Evolutionary conservation across 1,140 invertebrate genomes (phyloP).

Genomic region (Grapholita molesta): DNA sequence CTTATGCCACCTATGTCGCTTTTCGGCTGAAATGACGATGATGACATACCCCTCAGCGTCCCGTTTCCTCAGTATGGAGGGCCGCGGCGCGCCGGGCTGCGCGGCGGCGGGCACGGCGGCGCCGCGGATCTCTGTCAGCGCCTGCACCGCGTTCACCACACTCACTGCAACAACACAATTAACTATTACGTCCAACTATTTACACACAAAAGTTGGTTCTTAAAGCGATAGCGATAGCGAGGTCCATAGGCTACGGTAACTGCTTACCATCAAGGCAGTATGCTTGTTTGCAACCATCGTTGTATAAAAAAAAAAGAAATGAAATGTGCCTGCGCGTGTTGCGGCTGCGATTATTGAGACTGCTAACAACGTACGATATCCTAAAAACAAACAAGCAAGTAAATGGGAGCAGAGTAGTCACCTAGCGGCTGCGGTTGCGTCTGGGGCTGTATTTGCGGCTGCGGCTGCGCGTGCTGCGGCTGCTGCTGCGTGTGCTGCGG

Average conservation of each 20-base stretch:
- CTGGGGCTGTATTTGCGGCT: neutral
- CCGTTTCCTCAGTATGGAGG: slow-evolving; percentile 63
- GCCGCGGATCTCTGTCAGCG: slow-evolving; percentile 34
- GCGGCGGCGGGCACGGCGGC: slow-evolving; percentile 30
- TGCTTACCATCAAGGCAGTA: too few species aligned
- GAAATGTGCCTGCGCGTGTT: neutral
- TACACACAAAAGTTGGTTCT: too few species aligned
- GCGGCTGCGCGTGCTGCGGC: slow-evolving; percentile 23
- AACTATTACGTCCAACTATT: too few species aligned
- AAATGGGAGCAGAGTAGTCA: neutral
- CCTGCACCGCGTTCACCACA: slow-evolving; percentile 40
- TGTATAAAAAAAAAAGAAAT: slow-evolving; percentile 13
- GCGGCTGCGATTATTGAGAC: too few species aligned
- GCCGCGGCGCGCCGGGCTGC: slow-evolving; percentile 39
- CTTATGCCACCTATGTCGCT: too few species aligned
- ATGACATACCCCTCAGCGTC: slow-evolving; percentile 57
- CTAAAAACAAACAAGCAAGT: too few species aligned
- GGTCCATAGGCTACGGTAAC: too few species aligned
- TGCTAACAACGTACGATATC: too few species aligned
- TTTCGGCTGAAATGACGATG: too few species aligned
- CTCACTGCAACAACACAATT: too few species aligned
- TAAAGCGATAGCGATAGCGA: too few species aligned
- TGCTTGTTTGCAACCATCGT: too few species aligned
- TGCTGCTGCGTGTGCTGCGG: slow-evolving; percentile 21
- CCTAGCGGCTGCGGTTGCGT: neutral